phyloP scores from a whole-genome alignment of 2,113 vertebrate species.

The Cololabis saira region DNA sequence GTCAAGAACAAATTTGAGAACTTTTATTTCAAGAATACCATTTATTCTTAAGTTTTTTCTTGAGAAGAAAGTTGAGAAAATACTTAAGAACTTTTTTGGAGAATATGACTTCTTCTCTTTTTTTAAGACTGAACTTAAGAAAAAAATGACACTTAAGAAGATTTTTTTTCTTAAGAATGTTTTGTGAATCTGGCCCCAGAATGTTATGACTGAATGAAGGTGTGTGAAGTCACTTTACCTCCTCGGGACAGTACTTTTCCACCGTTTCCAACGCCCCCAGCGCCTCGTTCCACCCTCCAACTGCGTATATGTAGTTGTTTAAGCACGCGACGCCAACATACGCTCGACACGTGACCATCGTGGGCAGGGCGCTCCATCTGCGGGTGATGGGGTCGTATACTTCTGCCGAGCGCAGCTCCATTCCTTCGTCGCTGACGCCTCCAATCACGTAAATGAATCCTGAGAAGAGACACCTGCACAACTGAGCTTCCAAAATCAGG shows the following conservation, averaged over 20 bases:
- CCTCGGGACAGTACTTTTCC: conserved; percentile 95
- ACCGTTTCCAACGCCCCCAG: conserved; percentile 92
- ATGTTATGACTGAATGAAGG: too few relatives aligned
- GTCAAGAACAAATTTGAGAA: too few relatives aligned
- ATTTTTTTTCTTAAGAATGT: too few relatives aligned
- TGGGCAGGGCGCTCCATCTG: conserved; percentile 90
- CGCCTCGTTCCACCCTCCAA: conserved; percentile 95
- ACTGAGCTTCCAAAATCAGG: too few relatives aligned
- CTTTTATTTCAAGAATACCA: too few relatives aligned
- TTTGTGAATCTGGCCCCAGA: too few relatives aligned
- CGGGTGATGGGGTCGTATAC: conserved; percentile 91
- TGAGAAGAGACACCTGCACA: conserved; percentile 52
- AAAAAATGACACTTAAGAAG: too few relatives aligned
- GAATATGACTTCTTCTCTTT: too few relatives aligned
- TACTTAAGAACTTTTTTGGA: too few relatives aligned
- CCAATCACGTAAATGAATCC: conserved; percentile 95
- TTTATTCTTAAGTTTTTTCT: too few relatives aligned
- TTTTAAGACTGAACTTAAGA: too few relatives aligned
- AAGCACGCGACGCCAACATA: conserved; percentile 94
- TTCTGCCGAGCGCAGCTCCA: conserved; percentile 91
- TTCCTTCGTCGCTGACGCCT: conserved; percentile 92
- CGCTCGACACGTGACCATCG: conserved; percentile 90
- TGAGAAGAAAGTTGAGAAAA: too few relatives aligned
- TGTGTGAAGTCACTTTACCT: conserved; percentile 80
- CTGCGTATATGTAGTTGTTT: conserved; percentile 92